Conservation (phyloP, 2,113 vertebrate genomes). For the Poecile atricapillus region DNA sequence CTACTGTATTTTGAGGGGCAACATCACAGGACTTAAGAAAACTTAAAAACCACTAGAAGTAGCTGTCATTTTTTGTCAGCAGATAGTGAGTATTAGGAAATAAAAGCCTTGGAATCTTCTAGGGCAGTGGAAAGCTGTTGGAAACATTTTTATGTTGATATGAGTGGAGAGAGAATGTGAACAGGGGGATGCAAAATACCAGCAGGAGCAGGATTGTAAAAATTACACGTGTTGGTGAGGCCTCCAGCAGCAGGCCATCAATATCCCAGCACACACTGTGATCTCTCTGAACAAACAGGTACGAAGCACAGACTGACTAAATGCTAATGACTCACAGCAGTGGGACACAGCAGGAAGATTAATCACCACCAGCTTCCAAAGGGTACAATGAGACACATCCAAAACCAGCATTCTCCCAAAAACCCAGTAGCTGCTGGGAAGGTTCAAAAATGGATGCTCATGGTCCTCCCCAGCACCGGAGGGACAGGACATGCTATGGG, state of each 20-base stretch:
- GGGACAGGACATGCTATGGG: neutral
- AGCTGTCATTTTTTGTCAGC: neutral
- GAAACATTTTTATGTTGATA: neutral
- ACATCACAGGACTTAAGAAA: neutral
- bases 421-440: accelerated
- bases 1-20: neutral
- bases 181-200: neutral
- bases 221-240: neutral
- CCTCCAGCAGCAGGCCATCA: neutral
- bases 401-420: neutral
- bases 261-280: neutral
- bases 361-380: neutral
- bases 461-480: neutral
- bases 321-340: neutral
- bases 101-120: neutral
- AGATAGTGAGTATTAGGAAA: neutral
- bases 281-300: neutral
- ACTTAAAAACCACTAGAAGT: neutral
- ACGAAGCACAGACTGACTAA: neutral
- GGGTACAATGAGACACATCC: neutral
- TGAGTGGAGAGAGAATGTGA: neutral
- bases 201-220: neutral
- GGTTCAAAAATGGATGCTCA: neutral
- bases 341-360: neutral
- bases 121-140: neutral